These are phyloP conservation scores for Falco novaeseelandiae DNA, from an alignment of 2,797 vertebrate genomes.

Conservation along the genomic window DNA sequence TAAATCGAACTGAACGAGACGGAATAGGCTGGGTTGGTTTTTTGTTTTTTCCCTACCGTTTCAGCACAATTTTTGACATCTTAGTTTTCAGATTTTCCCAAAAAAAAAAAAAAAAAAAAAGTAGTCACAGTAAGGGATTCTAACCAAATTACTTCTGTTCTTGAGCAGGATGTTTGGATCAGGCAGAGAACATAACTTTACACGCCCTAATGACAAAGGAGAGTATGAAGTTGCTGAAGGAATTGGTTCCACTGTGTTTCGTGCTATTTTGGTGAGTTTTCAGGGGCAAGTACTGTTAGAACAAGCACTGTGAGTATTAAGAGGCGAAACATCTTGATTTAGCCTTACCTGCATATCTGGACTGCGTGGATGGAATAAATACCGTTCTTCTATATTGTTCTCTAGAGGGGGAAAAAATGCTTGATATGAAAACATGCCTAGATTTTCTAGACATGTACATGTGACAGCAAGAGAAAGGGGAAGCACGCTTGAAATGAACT, in stretches of 20 bases:
- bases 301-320: neutral
- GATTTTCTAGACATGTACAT: neutral
- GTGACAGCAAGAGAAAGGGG: neutral
- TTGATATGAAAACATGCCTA: neutral
- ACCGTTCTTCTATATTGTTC: neutral
- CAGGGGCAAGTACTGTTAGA: neutral
- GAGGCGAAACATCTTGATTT: neutral
- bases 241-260: conserved; percentile 97
- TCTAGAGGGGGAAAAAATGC: neutral
- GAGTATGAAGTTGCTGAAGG: conserved; percentile 98
- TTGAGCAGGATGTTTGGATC: conserved; percentile 96
- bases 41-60: neutral
- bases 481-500: neutral
- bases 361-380: neutral
- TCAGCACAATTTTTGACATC: neutral
- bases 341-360: neutral
- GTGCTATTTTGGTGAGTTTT: conserved; percentile 93
- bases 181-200: conserved; percentile 98
- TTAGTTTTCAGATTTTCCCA: neutral
- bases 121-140: neutral
- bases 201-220: conserved; percentile 97
- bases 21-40: neutral
- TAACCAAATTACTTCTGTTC: neutral
- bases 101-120: neutral
- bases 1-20: neutral